These are phyloP conservation scores for Typhlomys cinereus DNA, from an alignment of 2,113 vertebrate genomes.

Conservation along the genomic window DNA sequence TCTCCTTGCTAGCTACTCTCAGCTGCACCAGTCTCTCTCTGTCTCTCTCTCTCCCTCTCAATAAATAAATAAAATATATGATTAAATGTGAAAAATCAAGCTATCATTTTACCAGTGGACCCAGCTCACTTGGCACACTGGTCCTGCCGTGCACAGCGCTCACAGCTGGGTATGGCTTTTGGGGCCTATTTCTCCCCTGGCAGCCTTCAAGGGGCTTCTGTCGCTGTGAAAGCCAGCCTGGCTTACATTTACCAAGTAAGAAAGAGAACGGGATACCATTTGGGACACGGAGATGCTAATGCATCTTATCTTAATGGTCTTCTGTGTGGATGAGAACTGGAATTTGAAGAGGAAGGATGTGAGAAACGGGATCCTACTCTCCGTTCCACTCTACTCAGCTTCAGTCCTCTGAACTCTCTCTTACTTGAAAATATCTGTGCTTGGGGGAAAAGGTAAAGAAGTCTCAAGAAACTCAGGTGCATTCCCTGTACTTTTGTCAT, in stretches of 20 bases:
- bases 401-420: not conserved
- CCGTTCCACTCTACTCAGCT: not conserved
- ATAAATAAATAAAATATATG: too few relatives aligned
- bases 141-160: too few relatives aligned
- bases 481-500: slow-evolving; percentile 49
- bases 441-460: not conserved
- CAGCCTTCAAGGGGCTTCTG: too few relatives aligned
- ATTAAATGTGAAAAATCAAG: too few relatives aligned
- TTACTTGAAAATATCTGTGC: not conserved
- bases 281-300: not conserved
- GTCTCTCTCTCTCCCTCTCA: not conserved
- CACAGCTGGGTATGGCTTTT: too few relatives aligned
- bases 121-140: too few relatives aligned
- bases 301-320: not conserved
- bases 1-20: not conserved
- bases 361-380: not conserved
- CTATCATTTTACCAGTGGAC: too few relatives aligned
- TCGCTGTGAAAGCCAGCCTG: too few relatives aligned
- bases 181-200: too few relatives aligned
- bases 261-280: not conserved
- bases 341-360: not conserved
- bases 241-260: not conserved
- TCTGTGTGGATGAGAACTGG: not conserved
- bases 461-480: not conserved
- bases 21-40: not conserved